Evolutionary conservation across 2,113 vertebrate genomes (phyloP).

Genomic region (Eublepharis macularius): DNA sequence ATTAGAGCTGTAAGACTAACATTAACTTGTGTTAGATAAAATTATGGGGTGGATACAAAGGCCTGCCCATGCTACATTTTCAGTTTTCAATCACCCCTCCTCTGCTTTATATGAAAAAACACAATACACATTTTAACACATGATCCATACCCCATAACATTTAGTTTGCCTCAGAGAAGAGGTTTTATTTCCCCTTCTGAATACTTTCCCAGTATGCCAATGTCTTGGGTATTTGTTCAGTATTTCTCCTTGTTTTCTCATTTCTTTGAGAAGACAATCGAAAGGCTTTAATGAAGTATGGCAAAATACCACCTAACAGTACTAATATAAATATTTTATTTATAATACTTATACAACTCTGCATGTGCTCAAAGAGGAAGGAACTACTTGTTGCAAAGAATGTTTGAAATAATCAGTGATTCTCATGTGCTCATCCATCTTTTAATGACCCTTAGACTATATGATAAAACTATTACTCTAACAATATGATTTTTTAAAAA

Average conservation of each 20-base stretch:
- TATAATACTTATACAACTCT: not conserved
- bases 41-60: not conserved
- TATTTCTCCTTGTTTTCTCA: not conserved
- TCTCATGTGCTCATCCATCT: not conserved
- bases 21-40: not conserved
- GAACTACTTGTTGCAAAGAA: not conserved
- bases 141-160: not conserved
- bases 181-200: not conserved
- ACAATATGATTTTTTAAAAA: rapidly evolving
- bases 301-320: not conserved
- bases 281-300: not conserved
- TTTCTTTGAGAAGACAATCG: not conserved
- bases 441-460: not conserved
- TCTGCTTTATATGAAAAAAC: not conserved
- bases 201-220: too few species aligned
- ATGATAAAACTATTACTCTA: not conserved
- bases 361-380: not conserved
- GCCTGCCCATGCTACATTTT: not conserved
- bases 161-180: not conserved
- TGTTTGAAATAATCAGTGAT: not conserved
- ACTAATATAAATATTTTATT: not conserved
- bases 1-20: rapidly evolving
- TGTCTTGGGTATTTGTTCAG: not conserved
- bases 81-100: not conserved
- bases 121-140: not conserved